Evolutionary conservation across 2,113 vertebrate species (phyloP).

Genomic region (Dolichotis patagonum): DNA sequence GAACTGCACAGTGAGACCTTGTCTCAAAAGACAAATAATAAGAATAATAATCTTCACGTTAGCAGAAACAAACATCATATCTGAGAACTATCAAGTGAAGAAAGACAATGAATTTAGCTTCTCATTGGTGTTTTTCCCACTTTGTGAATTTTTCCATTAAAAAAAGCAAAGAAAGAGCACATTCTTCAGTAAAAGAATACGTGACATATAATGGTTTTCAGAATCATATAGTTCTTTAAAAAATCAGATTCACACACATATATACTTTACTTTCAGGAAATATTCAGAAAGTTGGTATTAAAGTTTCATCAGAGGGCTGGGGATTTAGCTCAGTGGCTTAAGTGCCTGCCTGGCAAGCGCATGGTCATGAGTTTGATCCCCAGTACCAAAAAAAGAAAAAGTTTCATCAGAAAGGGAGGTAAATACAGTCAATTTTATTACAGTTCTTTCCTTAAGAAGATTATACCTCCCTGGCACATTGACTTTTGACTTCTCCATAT

Average conservation of each 20-base stretch:
- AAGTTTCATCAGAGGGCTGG: constrained; percentile 48
- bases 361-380: too few relatives aligned
- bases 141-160: constrained; percentile 7
- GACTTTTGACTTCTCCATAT: not conserved
- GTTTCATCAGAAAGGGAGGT: not conserved
- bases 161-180: not conserved
- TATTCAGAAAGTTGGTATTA: not conserved
- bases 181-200: constrained; percentile 44
- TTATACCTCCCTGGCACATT: not conserved
- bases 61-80: not conserved
- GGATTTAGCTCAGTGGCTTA: too few relatives aligned
- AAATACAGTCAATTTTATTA: not conserved
- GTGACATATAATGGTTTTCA: not conserved
- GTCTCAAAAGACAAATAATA: too few relatives aligned
- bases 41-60: not conserved
- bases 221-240: constrained; percentile 43
- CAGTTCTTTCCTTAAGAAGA: not conserved
- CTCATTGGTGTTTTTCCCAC: not conserved
- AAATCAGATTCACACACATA: not conserved
- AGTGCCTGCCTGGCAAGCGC: too few relatives aligned
- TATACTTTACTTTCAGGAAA: constrained; percentile 31
- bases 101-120: constrained; percentile 34
- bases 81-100: constrained; percentile 36
- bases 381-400: too few relatives aligned
- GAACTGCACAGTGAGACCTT: too few relatives aligned